Conservation (phyloP, 2,113 vertebrate genomes). For the Rhinichthys klamathensis region DNA sequence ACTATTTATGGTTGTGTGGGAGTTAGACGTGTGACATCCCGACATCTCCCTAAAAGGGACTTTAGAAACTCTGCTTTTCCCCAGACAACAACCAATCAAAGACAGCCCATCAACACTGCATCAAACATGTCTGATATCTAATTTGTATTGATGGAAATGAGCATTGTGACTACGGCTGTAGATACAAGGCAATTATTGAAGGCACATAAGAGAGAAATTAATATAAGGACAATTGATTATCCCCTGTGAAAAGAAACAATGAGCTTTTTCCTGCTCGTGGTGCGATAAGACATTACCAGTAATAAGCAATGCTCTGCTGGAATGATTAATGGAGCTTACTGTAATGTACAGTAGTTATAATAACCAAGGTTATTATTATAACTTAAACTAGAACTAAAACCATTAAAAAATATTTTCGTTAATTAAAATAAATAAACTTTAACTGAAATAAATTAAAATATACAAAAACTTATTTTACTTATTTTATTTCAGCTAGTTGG, state of each 20-base stretch:
- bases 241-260: constrained; percentile 28
- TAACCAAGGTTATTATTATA: neutral
- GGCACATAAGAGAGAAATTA: constrained; percentile 26
- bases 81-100: constrained; percentile 28
- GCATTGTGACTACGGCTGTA: constrained; percentile 4
- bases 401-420: too few species aligned
- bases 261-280: constrained; percentile 28
- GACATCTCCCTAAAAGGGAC: constrained; percentile 16
- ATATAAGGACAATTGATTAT: constrained; percentile 45
- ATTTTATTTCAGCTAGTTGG: too few species aligned
- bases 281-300: constrained; percentile 38
- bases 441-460: too few species aligned
- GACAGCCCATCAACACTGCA: neutral
- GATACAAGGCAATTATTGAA: constrained; percentile 21
- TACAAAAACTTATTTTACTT: too few species aligned
- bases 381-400: too few species aligned
- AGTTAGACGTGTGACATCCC: constrained; percentile 19
- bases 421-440: too few species aligned
- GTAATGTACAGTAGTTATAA: constrained; percentile 6
- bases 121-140: constrained; percentile 21
- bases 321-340: constrained; percentile 9
- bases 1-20: constrained; percentile 33
- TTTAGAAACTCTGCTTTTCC: neutral
- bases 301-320: constrained; percentile 25
- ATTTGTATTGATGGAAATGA: constrained; percentile 22